Evolutionary conservation across 1,140 invertebrate genomes (phyloP).

Genomic region (Dysdera silvatica): DNA sequence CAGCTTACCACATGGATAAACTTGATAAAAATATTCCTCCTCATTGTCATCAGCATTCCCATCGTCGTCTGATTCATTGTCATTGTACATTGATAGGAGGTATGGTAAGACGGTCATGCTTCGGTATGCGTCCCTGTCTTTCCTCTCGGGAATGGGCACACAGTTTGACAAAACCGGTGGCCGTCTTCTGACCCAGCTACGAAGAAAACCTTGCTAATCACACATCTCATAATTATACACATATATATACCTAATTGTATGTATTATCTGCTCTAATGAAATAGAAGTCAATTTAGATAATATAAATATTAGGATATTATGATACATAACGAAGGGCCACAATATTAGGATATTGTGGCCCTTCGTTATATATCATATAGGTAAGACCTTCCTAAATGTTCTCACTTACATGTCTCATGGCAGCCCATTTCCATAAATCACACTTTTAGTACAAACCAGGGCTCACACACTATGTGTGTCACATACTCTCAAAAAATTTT

Average conservation of each 20-base stretch:
- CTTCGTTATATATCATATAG: too few species aligned
- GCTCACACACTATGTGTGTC: too few species aligned
- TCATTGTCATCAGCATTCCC: slow-evolving; percentile 16
- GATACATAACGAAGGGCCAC: neutral
- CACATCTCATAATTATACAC: too few species aligned
- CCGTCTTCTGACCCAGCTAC: slow-evolving; percentile 66
- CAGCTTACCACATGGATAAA: slow-evolving; percentile 12
- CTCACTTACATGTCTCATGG: too few species aligned
- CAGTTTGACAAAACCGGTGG: slow-evolving; percentile 55
- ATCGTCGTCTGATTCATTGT: slow-evolving; percentile 8
- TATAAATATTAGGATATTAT: too few species aligned
- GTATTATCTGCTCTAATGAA: too few species aligned
- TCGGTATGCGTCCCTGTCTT: slow-evolving; percentile 61
- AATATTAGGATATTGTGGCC: neutral
- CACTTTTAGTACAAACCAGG: too few species aligned
- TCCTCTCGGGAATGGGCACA: slow-evolving; percentile 62
- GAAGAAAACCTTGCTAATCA: slow-evolving; percentile 17
- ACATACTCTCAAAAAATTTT: too few species aligned
- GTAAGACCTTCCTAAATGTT: too few species aligned
- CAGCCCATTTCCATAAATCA: too few species aligned
- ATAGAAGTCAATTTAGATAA: too few species aligned
- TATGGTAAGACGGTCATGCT: slow-evolving; percentile 85
- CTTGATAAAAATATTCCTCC: slow-evolving; percentile 19
- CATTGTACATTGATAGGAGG: slow-evolving; percentile 68
- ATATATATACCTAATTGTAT: too few species aligned